Conservation (phyloP, 1,140 invertebrate species). For the Augochlora pura region DNA sequence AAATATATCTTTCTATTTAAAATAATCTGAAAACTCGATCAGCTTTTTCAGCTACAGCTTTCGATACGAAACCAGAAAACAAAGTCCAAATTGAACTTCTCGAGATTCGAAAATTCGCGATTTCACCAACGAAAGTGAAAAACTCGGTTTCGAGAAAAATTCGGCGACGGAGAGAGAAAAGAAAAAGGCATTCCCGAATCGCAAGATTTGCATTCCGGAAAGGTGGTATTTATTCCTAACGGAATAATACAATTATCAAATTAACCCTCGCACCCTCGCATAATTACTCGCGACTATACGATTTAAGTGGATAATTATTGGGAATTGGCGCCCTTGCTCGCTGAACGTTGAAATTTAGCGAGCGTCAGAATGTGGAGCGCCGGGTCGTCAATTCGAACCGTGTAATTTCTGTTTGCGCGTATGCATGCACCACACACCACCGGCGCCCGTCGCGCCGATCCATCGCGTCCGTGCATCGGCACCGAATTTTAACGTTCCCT, state of each 20-base stretch:
- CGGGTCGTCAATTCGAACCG: constrained; percentile 56
- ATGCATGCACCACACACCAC: constrained; percentile 36
- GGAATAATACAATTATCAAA: constrained; percentile 75
- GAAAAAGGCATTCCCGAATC: background rate
- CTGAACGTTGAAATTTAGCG: constrained; percentile 60
- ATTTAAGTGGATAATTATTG: constrained; percentile 77
- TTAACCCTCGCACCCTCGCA: constrained; percentile 72
- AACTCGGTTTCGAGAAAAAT: too few species aligned
- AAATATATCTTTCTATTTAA: too few species aligned
- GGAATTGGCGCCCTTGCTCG: constrained; percentile 59
- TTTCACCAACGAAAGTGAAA: too few species aligned
- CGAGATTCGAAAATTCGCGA: too few species aligned
- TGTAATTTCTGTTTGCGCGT: constrained; percentile 65
- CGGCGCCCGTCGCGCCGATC: too few species aligned
- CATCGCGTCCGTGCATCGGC: constrained; percentile 22
- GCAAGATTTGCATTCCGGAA: constrained; percentile 68
- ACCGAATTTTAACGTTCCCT: constrained; percentile 45
- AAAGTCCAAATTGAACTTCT: too few species aligned
- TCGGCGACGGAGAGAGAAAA: background rate
- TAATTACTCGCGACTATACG: constrained; percentile 65
- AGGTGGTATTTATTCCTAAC: constrained; percentile 72
- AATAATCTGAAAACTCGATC: too few species aligned
- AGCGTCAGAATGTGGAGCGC: constrained; percentile 71
- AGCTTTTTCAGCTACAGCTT: too few species aligned
- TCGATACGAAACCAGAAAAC: too few species aligned